A percentile compares a stretch with the other conserved stretches of the same genome.
phyloP scores from a whole-genome alignment of 2,113 vertebrate genomes.

The Mormyrus iriodes region DNA sequence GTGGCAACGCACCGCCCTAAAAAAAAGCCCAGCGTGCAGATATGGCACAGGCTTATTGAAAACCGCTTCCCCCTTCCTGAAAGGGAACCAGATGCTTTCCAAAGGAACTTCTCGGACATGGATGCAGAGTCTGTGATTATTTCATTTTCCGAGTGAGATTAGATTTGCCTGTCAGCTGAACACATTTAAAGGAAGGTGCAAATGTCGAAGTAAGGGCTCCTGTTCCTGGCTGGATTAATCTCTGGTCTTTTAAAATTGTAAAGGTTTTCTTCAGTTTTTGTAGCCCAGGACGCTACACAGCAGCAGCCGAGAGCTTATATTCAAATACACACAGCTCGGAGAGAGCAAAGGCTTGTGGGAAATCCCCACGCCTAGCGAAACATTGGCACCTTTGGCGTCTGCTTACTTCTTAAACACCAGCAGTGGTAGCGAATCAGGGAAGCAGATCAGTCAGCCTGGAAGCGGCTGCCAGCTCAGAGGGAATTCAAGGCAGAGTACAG shows the following conservation, averaged over 20 bases:
- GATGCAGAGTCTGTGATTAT: not conserved
- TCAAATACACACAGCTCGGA: not conserved
- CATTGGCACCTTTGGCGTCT: not conserved
- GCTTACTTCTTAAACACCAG: not conserved
- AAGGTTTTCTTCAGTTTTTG: not conserved
- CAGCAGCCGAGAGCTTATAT: not conserved
- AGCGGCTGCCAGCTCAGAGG: not conserved
- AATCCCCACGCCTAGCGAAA: not conserved
- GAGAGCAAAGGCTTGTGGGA: not conserved
- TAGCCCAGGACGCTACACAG: not conserved
- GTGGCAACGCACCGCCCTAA: not conserved
- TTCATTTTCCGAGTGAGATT: not conserved
- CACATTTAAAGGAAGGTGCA: not conserved
- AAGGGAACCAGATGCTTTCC: not conserved
- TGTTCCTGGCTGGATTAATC: not conserved
- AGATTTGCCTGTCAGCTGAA: not conserved
- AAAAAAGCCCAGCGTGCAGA: not conserved
- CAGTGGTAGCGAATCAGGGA: not conserved
- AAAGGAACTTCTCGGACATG: not conserved
- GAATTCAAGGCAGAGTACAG: not conserved
- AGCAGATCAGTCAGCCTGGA: not conserved
- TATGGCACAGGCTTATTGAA: not conserved
- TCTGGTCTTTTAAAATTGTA: not conserved
- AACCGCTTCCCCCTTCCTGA: not conserved
- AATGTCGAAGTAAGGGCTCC: not conserved